Percentiles rank a stretch among this genome's conserved stretches.
phyloP scores from a whole-genome alignment of 2,797 vertebrate species.

The Adelosebastes latens region DNA sequence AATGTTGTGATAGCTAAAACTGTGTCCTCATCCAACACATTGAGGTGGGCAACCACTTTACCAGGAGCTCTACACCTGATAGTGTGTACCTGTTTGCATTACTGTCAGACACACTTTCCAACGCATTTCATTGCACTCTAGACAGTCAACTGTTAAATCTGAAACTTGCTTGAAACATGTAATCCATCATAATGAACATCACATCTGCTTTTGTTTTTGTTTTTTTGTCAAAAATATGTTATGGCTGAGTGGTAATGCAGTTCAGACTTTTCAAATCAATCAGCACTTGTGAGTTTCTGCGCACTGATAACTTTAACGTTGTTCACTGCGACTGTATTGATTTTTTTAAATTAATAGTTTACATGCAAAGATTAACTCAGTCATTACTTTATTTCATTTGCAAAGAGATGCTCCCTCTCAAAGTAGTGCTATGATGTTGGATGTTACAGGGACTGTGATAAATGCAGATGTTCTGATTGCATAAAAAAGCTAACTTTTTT shows the following conservation, averaged over 20 bases:
- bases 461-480: too few relatives aligned
- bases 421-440: too few relatives aligned
- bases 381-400: too few relatives aligned
- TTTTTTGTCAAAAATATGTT: background rate
- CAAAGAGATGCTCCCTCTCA: too few relatives aligned
- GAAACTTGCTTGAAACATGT: slow-evolving; percentile 12
- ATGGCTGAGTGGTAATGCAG: background rate
- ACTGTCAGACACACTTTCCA: background rate
- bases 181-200: slow-evolving; percentile 14
- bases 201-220: background rate
- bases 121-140: background rate
- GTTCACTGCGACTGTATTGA: background rate
- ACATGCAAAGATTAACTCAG: too few relatives aligned
- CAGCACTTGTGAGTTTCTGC: too few relatives aligned
- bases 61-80: background rate
- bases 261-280: slow-evolving; percentile 12
- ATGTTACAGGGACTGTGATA: too few relatives aligned
- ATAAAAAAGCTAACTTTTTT: too few relatives aligned
- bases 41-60: background rate
- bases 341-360: too few relatives aligned
- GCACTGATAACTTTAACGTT: background rate
- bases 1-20: background rate
- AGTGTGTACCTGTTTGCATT: background rate
- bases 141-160: background rate
- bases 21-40: background rate